Evolutionary conservation across 2,888 invertebrate species (phyloP).

Genomic region (Thumatha senex): DNA sequence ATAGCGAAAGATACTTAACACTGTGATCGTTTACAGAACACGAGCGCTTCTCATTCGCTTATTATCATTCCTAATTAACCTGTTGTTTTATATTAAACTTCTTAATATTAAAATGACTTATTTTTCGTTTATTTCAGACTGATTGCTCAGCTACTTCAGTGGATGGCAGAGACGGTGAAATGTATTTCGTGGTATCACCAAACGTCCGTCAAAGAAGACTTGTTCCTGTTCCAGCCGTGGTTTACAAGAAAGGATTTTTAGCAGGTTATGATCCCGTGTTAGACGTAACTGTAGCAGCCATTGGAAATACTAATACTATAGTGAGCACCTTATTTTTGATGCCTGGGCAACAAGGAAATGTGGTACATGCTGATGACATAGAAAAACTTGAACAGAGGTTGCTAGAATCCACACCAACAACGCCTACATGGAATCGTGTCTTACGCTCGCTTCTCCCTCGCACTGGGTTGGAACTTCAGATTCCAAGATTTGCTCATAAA

Average conservation of each 20-base stretch:
- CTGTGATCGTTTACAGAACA: too few relatives aligned
- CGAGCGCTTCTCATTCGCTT: too few relatives aligned
- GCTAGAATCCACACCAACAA: constrained; percentile 85
- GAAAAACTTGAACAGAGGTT: constrained; percentile 89
- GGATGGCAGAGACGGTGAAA: constrained; percentile 91
- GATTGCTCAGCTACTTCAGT: constrained; percentile 90
- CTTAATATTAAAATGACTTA: not conserved
- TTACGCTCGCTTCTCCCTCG: constrained; percentile 89
- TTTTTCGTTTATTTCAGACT: constrained; percentile 83
- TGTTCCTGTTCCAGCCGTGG: constrained; percentile 92
- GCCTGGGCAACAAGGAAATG: constrained; percentile 93
- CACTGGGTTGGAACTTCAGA: constrained; percentile 90
- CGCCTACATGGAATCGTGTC: constrained; percentile 89
- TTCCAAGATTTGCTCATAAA: constrained; percentile 92
- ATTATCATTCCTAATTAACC: too few relatives aligned
- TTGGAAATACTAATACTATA: constrained; percentile 87
- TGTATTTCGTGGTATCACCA: constrained; percentile 93
- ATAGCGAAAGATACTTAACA: too few relatives aligned
- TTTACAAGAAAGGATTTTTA: constrained; percentile 89
- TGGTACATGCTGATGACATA: constrained; percentile 90
- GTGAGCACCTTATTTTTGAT: constrained; percentile 92
- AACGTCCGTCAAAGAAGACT: constrained; percentile 90
- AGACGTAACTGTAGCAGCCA: constrained; percentile 92
- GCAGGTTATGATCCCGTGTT: constrained; percentile 93
- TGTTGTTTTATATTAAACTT: too few relatives aligned